These are phyloP conservation scores for Parnassius glacialis DNA, from an alignment of 2,888 invertebrate genomes.

Conservation along the genomic window DNA sequence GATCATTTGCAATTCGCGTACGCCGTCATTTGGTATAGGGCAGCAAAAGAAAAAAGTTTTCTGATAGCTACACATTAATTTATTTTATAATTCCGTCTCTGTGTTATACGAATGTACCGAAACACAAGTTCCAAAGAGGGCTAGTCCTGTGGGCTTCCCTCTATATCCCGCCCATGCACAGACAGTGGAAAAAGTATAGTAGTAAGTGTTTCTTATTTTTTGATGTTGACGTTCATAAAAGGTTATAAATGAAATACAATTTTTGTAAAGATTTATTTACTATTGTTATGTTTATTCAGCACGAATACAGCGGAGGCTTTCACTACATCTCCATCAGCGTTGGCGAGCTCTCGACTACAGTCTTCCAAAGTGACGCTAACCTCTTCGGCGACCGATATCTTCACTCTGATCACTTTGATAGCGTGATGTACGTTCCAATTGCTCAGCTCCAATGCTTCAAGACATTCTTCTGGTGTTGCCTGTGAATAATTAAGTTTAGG, in stretches of 20 bases:
- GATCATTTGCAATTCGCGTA: too few species aligned
- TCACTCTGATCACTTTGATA: constrained; percentile 88
- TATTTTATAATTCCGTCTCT: too few species aligned
- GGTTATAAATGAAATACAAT: background rate
- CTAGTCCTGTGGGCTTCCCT: too few species aligned
- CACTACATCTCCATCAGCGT: constrained; percentile 84
- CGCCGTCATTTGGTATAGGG: too few species aligned
- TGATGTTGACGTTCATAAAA: background rate
- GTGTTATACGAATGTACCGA: too few species aligned
- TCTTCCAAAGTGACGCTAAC: constrained; percentile 43
- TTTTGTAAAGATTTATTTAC: constrained; percentile 13
- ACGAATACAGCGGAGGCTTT: constrained; percentile 83
- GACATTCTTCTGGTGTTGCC: constrained; percentile 88
- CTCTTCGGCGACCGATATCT: constrained; percentile 40
- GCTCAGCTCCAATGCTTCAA: constrained; percentile 89
- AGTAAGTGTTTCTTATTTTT: too few species aligned
- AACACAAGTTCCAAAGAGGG: too few species aligned
- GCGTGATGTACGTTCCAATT: constrained; percentile 95
- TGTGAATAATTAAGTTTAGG: constrained; percentile 40
- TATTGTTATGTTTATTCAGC: constrained; percentile 32
- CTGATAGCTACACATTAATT: too few species aligned
- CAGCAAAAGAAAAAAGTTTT: too few species aligned
- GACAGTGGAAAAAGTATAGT: too few species aligned
- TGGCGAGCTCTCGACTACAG: constrained; percentile 80
- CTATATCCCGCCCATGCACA: too few species aligned